Percentiles rank a stretch among this genome's conserved stretches.
phyloP scores from a whole-genome alignment of 2,797 vertebrate species.

The Melanotaenia maccullochi region DNA sequence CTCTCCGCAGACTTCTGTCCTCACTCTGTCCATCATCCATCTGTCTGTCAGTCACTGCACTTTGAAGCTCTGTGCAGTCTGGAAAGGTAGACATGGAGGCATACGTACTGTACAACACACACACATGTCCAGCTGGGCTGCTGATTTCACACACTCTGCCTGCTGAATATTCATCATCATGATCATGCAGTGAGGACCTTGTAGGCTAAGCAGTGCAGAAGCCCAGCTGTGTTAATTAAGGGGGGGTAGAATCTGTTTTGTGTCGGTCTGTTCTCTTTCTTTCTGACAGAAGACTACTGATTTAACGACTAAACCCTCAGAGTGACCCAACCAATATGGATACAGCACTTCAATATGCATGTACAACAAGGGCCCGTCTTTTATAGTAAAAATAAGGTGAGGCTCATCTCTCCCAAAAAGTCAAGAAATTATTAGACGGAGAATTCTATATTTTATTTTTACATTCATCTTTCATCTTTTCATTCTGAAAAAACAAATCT shows the following conservation, averaged over 20 bases:
- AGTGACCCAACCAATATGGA: constrained; percentile 37
- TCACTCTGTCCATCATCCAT: constrained; percentile 64
- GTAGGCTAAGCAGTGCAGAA: constrained; percentile 53
- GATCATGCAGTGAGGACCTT: constrained; percentile 52
- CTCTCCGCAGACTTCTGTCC: constrained; percentile 52
- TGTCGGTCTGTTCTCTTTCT: constrained; percentile 39
- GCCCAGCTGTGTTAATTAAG: constrained; percentile 67
- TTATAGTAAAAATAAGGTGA: no score
- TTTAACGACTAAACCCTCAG: constrained; percentile 30
- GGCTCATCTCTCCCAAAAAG: neutral
- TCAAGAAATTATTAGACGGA: neutral
- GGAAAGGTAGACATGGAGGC: constrained; percentile 48
- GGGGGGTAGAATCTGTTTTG: constrained; percentile 44
- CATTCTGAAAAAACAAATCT: neutral
- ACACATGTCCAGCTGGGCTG: constrained; percentile 65
- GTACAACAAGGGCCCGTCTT: neutral
- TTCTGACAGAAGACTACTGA: constrained; percentile 33
- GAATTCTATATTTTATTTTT: no score
- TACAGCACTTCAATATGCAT: constrained; percentile 12
- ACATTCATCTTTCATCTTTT: no score
- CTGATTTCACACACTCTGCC: constrained; percentile 53
- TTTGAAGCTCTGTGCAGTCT: constrained; percentile 76
- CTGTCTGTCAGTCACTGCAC: constrained; percentile 69
- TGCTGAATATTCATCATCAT: constrained; percentile 71
- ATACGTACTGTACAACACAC: constrained; percentile 32